These are phyloP conservation scores for Jaculus jaculus DNA, from an alignment of 2,113 vertebrate genomes.

Conservation along the genomic window DNA sequence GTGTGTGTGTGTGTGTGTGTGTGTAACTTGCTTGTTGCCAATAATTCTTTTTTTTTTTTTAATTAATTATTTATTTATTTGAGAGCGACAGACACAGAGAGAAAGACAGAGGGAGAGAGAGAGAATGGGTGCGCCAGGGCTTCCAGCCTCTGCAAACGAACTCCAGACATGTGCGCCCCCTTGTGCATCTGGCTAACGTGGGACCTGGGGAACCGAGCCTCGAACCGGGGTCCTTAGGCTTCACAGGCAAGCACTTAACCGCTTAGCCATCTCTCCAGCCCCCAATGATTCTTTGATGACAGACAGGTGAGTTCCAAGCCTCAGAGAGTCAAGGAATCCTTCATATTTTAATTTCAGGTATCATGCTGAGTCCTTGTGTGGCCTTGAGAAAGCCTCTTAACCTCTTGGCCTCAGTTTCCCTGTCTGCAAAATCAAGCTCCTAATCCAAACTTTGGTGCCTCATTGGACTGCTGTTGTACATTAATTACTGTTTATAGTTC, in stretches of 20 bases:
- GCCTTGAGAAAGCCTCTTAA: conserved; percentile 61
- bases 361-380: conserved; percentile 40
- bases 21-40: background rate
- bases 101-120: no score
- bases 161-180: no score
- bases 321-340: conserved; percentile 17
- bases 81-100: no score
- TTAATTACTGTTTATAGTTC: conserved; percentile 78
- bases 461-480: conserved; percentile 17
- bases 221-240: no score
- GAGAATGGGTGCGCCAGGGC: no score
- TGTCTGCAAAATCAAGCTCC: conserved; percentile 70
- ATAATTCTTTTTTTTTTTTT: conserved; percentile 6
- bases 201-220: no score
- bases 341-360: conserved; percentile 37
- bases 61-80: no score
- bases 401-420: conserved; percentile 78
- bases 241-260: no score
- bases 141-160: no score
- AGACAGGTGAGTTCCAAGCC: conserved; percentile 8
- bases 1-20: background rate
- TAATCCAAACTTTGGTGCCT: conserved; percentile 60
- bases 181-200: no score
- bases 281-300: conserved; percentile 7
- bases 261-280: no score